Percentiles rank a stretch among this genome's conserved stretches.
Conservation (phyloP, 2,888 invertebrate species). For the Sycophila texana region DNA sequence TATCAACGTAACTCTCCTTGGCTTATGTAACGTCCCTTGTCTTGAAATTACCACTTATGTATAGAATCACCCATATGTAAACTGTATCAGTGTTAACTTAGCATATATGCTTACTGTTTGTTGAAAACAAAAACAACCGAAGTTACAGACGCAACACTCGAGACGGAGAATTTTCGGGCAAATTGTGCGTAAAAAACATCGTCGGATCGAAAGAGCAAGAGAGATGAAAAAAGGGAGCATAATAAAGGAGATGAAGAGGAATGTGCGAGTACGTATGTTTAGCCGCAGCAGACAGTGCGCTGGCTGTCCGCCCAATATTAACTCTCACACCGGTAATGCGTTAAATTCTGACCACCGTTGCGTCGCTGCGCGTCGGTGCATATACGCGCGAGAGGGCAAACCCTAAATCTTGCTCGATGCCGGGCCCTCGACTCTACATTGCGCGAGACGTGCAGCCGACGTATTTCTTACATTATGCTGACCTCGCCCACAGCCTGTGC, state of each 20-base stretch:
- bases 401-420: constrained; percentile 42
- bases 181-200: background rate
- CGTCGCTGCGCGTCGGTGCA: constrained; percentile 12
- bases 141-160: background rate
- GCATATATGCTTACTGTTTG: no score
- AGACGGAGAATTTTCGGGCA: background rate
- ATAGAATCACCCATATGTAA: no score
- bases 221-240: background rate
- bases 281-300: constrained; percentile 67
- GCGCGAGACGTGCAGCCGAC: constrained; percentile 7
- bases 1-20: no score
- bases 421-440: constrained; percentile 10
- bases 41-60: no score
- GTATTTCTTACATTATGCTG: constrained; percentile 41
- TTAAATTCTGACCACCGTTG: constrained; percentile 68
- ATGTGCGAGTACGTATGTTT: constrained; percentile 63
- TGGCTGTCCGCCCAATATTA: constrained; percentile 72
- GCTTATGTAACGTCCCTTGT: no score
- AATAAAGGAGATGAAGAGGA: background rate
- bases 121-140: background rate
- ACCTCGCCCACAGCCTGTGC: constrained; percentile 23
- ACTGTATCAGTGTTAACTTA: background rate
- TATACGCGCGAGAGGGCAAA: background rate
- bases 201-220: background rate
- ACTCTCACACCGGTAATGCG: constrained; percentile 70